phyloP scores from a whole-genome alignment of 2,888 invertebrate species.

The Andrena camellia region DNA sequence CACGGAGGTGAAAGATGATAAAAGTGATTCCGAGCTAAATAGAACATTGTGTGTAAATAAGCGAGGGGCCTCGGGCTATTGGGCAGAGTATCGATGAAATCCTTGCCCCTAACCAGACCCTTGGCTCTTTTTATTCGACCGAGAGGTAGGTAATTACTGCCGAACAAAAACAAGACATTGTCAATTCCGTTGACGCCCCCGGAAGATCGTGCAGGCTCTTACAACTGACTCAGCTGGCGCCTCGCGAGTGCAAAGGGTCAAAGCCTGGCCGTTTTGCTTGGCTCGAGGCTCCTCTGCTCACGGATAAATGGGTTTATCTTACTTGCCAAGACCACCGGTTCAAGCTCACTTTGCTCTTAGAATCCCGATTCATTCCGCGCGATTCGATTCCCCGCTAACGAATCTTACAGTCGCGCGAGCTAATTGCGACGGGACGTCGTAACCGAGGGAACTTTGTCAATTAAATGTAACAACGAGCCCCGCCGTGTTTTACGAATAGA shows the following conservation, averaged over 20 bases:
- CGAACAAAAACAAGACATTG: constrained; percentile 5
- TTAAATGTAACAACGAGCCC: constrained; percentile 30
- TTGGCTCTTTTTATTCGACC: too few relatives aligned
- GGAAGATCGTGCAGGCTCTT: background rate
- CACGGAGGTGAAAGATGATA: constrained; percentile 68
- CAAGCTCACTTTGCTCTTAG: constrained; percentile 47
- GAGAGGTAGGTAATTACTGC: too few relatives aligned
- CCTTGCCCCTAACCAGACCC: background rate
- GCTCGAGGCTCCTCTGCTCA: constrained; percentile 33
- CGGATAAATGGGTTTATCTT: constrained; percentile 40
- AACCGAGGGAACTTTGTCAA: constrained; percentile 13
- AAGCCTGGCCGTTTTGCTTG: constrained; percentile 29
- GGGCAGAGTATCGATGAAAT: background rate
- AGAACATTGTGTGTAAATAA: constrained; percentile 40
- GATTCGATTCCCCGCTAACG: constrained; percentile 48
- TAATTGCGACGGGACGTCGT: constrained; percentile 32
- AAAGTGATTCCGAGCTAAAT: constrained; percentile 63
- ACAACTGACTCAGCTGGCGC: constrained; percentile 29
- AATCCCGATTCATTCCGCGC: constrained; percentile 40
- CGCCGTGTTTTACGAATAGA: constrained; percentile 16
- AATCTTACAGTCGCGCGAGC: constrained; percentile 26
- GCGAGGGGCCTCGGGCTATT: background rate
- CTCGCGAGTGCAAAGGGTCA: constrained; percentile 13
- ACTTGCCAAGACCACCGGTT: constrained; percentile 21
- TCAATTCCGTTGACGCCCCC: constrained; percentile 5